A percentile compares a stretch with the other conserved stretches of the same genome.
Conservation (phyloP, 2,797 vertebrate genomes). For the Megaceryle alcyon region DNA sequence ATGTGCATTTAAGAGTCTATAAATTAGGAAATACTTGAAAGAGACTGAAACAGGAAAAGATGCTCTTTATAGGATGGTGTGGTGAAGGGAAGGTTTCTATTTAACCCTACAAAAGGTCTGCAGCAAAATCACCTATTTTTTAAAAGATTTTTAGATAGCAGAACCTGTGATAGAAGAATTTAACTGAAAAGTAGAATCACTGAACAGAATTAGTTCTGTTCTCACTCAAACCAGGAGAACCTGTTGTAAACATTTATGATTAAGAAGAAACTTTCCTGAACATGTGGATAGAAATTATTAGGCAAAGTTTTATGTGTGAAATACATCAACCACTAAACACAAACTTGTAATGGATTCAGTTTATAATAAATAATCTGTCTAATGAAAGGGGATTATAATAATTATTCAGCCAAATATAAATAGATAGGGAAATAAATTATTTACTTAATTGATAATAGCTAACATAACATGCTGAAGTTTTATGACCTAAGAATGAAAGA, state of each 20-base stretch:
- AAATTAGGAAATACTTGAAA: neutral
- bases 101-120: neutral
- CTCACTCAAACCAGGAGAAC: neutral
- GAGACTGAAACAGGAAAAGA: neutral
- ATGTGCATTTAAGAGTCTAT: neutral
- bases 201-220: too few species aligned
- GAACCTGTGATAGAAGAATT: neutral
- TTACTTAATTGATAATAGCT: neutral
- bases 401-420: conserved; percentile 7
- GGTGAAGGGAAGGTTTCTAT: neutral
- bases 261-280: neutral
- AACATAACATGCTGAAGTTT: neutral
- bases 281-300: neutral
- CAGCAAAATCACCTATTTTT: neutral
- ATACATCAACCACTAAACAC: neutral
- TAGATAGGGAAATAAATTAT: neutral
- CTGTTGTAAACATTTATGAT: neutral
- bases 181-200: too few species aligned
- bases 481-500: neutral
- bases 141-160: neutral
- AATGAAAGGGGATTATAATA: neutral
- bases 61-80: neutral
- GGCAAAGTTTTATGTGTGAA: neutral
- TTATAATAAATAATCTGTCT: neutral
- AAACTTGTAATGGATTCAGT: neutral